phyloP scores from a whole-genome alignment of 1,140 invertebrate species.

The Drosophila trapezifrons region DNA sequence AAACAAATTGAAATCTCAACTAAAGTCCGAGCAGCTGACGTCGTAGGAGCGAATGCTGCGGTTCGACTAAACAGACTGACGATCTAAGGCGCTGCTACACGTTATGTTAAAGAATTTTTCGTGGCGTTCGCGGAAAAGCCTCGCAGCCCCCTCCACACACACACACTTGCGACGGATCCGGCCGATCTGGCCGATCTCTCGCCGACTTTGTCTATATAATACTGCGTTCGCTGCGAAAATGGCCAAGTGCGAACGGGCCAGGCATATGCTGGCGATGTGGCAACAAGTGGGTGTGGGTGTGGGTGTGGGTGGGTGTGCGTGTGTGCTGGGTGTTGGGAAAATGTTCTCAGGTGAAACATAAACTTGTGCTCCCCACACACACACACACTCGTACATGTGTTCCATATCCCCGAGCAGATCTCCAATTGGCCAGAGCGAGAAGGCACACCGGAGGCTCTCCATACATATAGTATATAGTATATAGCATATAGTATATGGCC shows the following conservation, averaged over 20 bases:
- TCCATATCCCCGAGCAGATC: slow-evolving; percentile 47
- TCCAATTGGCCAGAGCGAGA: slow-evolving; percentile 64
- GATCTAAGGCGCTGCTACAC: slow-evolving; percentile 83
- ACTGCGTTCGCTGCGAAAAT: slow-evolving; percentile 15
- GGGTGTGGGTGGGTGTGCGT: slow-evolving; percentile 37
- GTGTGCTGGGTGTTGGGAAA: slow-evolving; percentile 39
- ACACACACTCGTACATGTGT: slow-evolving; percentile 20
- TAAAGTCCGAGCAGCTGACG: slow-evolving; percentile 84
- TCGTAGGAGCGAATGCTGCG: slow-evolving; percentile 84
- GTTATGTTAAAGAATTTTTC: slow-evolving; percentile 84
- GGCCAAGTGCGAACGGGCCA: slow-evolving; percentile 52
- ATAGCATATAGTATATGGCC: slow-evolving; percentile 16
- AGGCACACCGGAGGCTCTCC: slow-evolving; percentile 3
- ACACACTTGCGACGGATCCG: slow-evolving; percentile 14
- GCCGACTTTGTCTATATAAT: slow-evolving; percentile 30
- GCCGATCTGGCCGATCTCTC: neutral
- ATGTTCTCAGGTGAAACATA: slow-evolving; percentile 67
- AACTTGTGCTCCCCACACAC: slow-evolving; percentile 58
- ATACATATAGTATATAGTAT: neutral
- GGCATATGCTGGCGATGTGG: slow-evolving; percentile 63
- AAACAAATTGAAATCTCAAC: slow-evolving; percentile 84
- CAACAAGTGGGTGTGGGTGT: slow-evolving; percentile 61
- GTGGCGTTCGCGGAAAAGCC: slow-evolving; percentile 77
- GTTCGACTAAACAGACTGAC: slow-evolving; percentile 85
- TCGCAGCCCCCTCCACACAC: slow-evolving; percentile 28